Percentiles rank a stretch among this genome's conserved stretches.
phyloP scores from a whole-genome alignment of 92 coral and sea anemone species.

The Porites evermanni region DNA sequence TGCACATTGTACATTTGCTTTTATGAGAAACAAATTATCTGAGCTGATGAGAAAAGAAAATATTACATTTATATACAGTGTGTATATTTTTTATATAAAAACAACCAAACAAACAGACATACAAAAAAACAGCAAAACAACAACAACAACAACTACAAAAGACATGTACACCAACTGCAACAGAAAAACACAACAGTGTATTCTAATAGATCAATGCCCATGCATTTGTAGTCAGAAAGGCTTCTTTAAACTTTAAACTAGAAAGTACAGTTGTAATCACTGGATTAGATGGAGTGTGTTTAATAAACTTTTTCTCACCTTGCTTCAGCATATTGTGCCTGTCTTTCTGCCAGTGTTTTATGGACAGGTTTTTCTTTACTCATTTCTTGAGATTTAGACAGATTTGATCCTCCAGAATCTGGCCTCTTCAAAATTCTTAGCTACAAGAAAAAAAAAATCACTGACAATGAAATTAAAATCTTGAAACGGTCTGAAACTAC shows the following conservation, averaged over 20 bases:
- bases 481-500: neutral
- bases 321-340: slow-evolving; percentile 92
- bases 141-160: neutral
- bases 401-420: slow-evolving; percentile 61
- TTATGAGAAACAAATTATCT: too few relatives aligned
- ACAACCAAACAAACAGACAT: neutral
- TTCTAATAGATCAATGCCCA: too few relatives aligned
- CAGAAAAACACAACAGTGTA: neutral
- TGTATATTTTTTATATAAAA: neutral
- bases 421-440: slow-evolving; percentile 81
- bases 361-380: slow-evolving; percentile 65
- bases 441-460: slow-evolving; percentile 15
- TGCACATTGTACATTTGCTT: too few relatives aligned
- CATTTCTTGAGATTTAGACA: neutral
- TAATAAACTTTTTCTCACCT: slow-evolving; percentile 46
- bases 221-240: too few relatives aligned
- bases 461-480: neutral
- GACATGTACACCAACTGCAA: neutral
- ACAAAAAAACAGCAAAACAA: neutral
- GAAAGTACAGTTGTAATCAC: neutral
- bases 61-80: too few relatives aligned
- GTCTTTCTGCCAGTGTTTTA: slow-evolving; percentile 86
- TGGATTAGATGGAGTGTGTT: neutral
- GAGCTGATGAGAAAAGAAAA: too few relatives aligned
- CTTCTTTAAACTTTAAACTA: too few relatives aligned